Percentiles rank a stretch among this genome's conserved stretches.
These are phyloP conservation scores for Psittacula cyanocephala DNA, from an alignment of 2,113 vertebrate genomes.

Conservation along the genomic window DNA sequence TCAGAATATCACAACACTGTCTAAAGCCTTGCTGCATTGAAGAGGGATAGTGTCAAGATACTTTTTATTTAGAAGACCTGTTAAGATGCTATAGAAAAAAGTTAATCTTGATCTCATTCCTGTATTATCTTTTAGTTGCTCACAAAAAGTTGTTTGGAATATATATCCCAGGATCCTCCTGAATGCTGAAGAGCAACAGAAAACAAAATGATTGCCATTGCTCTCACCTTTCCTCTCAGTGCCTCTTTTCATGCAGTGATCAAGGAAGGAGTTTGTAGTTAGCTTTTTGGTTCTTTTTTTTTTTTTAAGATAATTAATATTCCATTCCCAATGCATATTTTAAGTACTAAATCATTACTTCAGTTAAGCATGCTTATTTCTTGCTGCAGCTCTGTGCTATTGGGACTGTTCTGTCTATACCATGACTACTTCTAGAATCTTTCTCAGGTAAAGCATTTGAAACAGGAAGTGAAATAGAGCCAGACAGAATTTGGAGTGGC, in stretches of 20 bases:
- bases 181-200: neutral
- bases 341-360: neutral
- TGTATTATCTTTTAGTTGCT: neutral
- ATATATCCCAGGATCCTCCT: neutral
- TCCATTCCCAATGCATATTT: neutral
- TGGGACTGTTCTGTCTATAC: neutral
- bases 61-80: neutral
- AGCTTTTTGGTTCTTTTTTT: neutral
- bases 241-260: neutral
- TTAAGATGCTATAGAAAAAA: neutral
- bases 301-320: neutral
- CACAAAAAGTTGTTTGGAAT: neutral
- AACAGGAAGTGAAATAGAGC: rapidly evolving
- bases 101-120: neutral
- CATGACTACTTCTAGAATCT: neutral
- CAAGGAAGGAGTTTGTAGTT: neutral
- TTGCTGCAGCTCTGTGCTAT: neutral
- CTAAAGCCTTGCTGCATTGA: neutral
- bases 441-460: neutral
- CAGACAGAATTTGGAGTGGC: neutral
- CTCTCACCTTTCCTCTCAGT: neutral
- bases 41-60: neutral
- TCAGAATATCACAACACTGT: neutral
- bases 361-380: neutral
- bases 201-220: neutral